Conservation (phyloP, 1,140 invertebrate genomes). For the Drosophila pachea region DNA sequence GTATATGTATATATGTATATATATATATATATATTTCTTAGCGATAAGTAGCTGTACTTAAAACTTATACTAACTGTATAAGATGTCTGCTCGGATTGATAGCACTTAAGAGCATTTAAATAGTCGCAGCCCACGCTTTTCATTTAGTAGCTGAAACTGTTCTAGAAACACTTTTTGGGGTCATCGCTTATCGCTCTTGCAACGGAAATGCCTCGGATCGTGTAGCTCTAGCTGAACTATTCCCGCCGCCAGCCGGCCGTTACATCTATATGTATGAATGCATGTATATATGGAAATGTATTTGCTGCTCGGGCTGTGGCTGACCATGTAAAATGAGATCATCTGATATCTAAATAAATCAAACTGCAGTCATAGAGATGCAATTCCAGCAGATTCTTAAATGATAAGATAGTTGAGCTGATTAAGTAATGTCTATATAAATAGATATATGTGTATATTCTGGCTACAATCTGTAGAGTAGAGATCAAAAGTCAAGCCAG, state of each 20-base stretch:
- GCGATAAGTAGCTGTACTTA: slow-evolving; percentile 46
- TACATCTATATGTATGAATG: neutral
- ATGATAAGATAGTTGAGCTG: too few species aligned
- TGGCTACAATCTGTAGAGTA: too few species aligned
- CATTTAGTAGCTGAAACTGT: slow-evolving; percentile 30
- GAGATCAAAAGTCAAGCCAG: neutral
- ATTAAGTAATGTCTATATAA: neutral
- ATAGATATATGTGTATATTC: neutral
- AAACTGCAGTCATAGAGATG: slow-evolving; percentile 2
- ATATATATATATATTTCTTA: slow-evolving; percentile 27
- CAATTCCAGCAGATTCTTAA: neutral
- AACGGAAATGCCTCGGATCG: slow-evolving; percentile 51
- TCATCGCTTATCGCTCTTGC: slow-evolving; percentile 60
- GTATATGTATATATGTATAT: slow-evolving; percentile 11
- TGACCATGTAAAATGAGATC: slow-evolving; percentile 37
- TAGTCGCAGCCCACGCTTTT: slow-evolving; percentile 39
- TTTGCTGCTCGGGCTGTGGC: slow-evolving; percentile 7
- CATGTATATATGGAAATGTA: neutral
- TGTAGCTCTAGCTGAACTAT: slow-evolving; percentile 18
- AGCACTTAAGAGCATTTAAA: slow-evolving; percentile 31
- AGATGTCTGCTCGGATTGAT: slow-evolving; percentile 15
- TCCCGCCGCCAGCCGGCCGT: slow-evolving; percentile 11
- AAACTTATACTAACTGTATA: slow-evolving; percentile 33
- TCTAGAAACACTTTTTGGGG: slow-evolving; percentile 50
- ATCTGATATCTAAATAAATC: slow-evolving; percentile 24